Conservation (phyloP, 1,140 invertebrate species). For the Adoxophyes honmai region DNA sequence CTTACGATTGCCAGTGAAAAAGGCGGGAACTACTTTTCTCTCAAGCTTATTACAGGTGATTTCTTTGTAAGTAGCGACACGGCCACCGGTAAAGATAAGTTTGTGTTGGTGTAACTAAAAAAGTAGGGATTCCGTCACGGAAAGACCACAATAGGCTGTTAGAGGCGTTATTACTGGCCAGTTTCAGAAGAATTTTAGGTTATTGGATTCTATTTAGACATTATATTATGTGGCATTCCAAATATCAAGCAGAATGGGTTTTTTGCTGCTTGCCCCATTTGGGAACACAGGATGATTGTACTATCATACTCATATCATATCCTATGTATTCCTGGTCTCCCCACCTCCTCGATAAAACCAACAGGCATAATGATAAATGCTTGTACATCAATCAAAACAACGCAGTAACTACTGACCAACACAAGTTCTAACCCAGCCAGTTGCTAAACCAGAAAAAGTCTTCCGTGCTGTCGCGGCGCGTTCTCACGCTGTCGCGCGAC, state of each 20-base stretch:
- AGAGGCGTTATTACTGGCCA: conserved; percentile 10
- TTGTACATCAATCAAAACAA: too few relatives aligned
- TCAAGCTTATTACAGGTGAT: too few relatives aligned
- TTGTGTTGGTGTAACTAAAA: background rate
- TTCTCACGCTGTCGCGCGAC: conserved; percentile 53
- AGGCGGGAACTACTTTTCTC: background rate
- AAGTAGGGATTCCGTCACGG: conserved; percentile 28
- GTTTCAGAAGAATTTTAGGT: background rate
- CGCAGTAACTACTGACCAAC: too few relatives aligned
- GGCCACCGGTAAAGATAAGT: background rate
- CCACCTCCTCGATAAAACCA: too few relatives aligned
- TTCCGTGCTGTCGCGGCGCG: conserved; percentile 17
- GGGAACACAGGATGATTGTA: too few relatives aligned
- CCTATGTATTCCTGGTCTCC: too few relatives aligned
- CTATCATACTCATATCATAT: too few relatives aligned
- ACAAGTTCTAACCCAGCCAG: too few relatives aligned
- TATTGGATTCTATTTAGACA: background rate
- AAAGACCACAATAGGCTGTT: conserved; percentile 39
- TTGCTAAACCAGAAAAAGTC: conserved; percentile 25
- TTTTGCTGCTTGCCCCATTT: too few relatives aligned
- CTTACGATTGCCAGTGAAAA: background rate
- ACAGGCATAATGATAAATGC: too few relatives aligned
- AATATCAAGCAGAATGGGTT: too few relatives aligned
- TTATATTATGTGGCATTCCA: too few relatives aligned
- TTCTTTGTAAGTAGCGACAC: background rate